Conservation (phyloP, 2,888 invertebrate genomes). For the Cerastis leucographa region DNA sequence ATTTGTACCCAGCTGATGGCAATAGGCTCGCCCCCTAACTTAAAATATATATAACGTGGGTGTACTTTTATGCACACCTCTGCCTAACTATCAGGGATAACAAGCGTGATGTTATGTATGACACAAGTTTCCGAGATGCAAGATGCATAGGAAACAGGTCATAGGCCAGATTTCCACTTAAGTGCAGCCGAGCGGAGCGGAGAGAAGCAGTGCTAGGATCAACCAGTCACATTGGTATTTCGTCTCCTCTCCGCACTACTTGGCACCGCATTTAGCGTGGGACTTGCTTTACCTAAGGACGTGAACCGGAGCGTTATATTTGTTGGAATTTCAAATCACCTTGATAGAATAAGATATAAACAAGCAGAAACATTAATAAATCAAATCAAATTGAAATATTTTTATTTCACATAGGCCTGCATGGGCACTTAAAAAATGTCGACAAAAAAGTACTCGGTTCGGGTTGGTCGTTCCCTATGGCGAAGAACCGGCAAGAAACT, state of each 20-base stretch:
- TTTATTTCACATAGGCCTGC: too few species aligned
- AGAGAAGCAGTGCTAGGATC: background rate
- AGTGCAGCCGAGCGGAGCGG: background rate
- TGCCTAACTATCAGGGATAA: too few species aligned
- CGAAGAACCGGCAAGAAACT: too few species aligned
- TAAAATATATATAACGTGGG: too few species aligned
- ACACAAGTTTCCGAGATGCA: background rate
- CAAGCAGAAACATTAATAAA: conserved; percentile 37
- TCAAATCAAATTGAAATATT: too few species aligned
- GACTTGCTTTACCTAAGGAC: background rate
- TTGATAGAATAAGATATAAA: conserved; percentile 20
- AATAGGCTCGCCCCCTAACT: too few species aligned
- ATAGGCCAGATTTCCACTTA: background rate
- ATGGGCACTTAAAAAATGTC: too few species aligned
- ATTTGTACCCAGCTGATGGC: too few species aligned
- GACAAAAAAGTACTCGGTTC: too few species aligned
- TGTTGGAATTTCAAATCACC: conserved; percentile 41
- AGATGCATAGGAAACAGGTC: background rate
- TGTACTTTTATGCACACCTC: too few species aligned
- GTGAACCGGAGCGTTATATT: conserved; percentile 12
- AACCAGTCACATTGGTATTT: background rate
- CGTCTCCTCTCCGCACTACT: background rate
- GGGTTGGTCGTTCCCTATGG: too few species aligned
- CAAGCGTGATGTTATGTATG: background rate
- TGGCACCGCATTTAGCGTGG: background rate